phyloP scores from a whole-genome alignment of 2,888 invertebrate species.

The Didymodactylos carnosus region DNA sequence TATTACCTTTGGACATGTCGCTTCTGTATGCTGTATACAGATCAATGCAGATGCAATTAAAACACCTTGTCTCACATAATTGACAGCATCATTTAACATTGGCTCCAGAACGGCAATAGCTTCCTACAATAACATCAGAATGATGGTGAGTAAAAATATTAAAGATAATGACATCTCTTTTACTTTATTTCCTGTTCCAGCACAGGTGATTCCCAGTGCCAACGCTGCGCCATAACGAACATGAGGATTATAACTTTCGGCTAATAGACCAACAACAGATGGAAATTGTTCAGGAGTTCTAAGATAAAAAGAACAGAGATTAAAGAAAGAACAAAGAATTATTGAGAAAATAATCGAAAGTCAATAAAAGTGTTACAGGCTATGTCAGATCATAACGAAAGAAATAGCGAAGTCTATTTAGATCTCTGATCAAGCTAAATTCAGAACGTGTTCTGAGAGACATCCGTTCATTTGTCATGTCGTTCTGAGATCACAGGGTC shows the following conservation, averaged over 20 bases:
- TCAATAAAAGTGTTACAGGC: too few species aligned
- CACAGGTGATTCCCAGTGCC: slow-evolving; percentile 94
- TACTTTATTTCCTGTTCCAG: slow-evolving; percentile 68
- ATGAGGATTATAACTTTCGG: slow-evolving; percentile 96
- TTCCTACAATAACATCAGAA: slow-evolving; percentile 38
- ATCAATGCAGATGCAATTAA: slow-evolving; percentile 86
- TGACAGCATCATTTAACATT: slow-evolving; percentile 94
- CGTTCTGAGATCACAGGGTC: too few species aligned
- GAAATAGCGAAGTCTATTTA: too few species aligned
- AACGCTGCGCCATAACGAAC: slow-evolving; percentile 97
- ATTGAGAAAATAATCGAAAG: too few species aligned
- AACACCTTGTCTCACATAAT: slow-evolving; percentile 82
- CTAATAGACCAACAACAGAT: slow-evolving; percentile 79
- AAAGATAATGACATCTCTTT: slow-evolving; percentile 21
- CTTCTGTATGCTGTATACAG: slow-evolving; percentile 86
- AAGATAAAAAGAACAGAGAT: too few species aligned
- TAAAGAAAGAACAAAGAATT: too few species aligned
- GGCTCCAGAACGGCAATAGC: slow-evolving; percentile 85
- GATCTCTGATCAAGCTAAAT: too few species aligned
- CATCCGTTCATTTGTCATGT: too few species aligned
- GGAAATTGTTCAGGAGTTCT: slow-evolving; percentile 81
- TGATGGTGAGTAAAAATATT: slow-evolving; percentile 28
- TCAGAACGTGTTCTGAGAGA: too few species aligned
- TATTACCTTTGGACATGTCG: slow-evolving; percentile 76
- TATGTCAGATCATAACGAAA: too few species aligned